Evolutionary conservation across 2,797 vertebrate species (phyloP), one percentile per base, ranked within the genome.

Genomic region (Amblyopsis hoosieri): DNA sequence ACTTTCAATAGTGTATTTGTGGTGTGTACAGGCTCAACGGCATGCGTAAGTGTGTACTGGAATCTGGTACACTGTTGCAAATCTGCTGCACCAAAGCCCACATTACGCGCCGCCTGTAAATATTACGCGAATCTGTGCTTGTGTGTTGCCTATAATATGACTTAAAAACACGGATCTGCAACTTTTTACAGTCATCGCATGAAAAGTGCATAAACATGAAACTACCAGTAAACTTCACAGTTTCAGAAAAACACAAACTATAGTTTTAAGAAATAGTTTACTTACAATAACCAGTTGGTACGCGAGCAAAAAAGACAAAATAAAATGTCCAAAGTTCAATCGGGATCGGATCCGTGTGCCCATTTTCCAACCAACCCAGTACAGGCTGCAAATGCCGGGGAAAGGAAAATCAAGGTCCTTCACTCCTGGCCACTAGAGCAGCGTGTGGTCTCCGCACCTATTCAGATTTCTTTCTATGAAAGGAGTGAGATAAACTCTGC

Each of bases 261-360:
- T 57, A 61, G 53, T 37, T 14, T 17, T 3, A 46, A 7, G 1
- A 56, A 67, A 64, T 1, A 9, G 61, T 19, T 58, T 8, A 90
- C 91, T 94, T 91, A 94, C 93, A 81, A 83, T 69, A 42, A 85
- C 64, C 71, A 92, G 82, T 72, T 91, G 90, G 64, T 87, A 91
- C 46, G 88, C 53, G 67, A 93, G 80, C 9, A 88, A 65, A 68
- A 92, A 53, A 50, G 71, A 77, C 67, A 92, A 61, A 77, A 83
- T 80, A 83, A 91, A 42, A 42, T 42, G 87, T 90, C 90, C 89
- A 78, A 70, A 75, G 67, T 76, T 75, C 79, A 73, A 79, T n/a
- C 72, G 76, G 83, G 74, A 79, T n/a, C 72, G 78, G 83, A 79
- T 79, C 79, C 83, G 69, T 59, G 88, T 85, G 81, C 90, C 88